phyloP scores from a whole-genome alignment of 1,140 invertebrate genomes.

The Drusus annulatus region DNA sequence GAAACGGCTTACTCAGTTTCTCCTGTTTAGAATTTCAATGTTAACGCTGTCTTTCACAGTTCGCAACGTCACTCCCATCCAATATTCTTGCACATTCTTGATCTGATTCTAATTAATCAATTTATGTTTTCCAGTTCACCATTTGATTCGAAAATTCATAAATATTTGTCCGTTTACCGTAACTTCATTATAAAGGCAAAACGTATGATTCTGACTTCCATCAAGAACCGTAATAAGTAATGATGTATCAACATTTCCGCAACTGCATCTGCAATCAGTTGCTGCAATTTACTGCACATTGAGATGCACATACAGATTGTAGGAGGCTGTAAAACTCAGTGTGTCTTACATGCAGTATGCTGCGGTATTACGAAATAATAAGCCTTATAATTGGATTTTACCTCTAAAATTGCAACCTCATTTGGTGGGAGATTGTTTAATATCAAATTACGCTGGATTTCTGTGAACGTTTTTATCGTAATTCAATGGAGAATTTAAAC shows the following conservation, averaged over 20 bases:
- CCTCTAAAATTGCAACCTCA: constrained; percentile 19
- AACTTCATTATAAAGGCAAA: too few relatives aligned
- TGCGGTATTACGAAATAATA: constrained; percentile 30
- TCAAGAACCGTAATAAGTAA: constrained; percentile 3
- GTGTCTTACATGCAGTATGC: background rate
- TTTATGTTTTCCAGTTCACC: too few relatives aligned
- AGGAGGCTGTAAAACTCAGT: constrained; percentile 25
- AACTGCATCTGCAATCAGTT: constrained; percentile 19
- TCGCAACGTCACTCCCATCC: too few relatives aligned
- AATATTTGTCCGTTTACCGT: background rate
- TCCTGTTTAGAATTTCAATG: too few relatives aligned
- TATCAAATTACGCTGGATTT: background rate
- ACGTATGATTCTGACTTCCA: too few relatives aligned
- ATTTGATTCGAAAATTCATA: too few relatives aligned
- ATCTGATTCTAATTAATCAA: too few relatives aligned
- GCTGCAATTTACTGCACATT: constrained; percentile 38
- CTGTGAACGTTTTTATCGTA: background rate
- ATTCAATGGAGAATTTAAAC: too few relatives aligned
- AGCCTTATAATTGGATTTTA: constrained; percentile 16
- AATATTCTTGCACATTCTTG: too few relatives aligned
- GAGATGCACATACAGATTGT: constrained; percentile 26
- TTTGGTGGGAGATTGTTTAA: background rate
- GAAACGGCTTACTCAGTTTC: too few relatives aligned
- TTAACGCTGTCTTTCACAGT: too few relatives aligned
- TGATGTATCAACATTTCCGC: constrained; percentile 17